Evolutionary conservation across 2,113 vertebrate species (phyloP).

Genomic region (Anguilla rostrata): DNA sequence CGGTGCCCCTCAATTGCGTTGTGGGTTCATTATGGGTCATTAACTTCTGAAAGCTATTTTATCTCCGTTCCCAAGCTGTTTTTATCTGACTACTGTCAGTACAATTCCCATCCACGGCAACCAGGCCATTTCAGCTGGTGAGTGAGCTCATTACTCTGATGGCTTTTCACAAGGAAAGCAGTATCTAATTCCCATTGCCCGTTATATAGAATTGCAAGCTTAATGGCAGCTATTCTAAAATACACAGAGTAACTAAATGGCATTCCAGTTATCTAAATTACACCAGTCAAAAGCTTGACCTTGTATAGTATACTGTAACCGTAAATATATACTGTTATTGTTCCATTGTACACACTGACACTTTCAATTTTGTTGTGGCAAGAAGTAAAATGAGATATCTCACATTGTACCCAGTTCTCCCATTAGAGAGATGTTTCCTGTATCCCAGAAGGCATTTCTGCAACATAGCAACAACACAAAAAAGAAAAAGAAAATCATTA

Average conservation of each 20-base stretch:
- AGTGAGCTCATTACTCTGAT: conserved; percentile 3
- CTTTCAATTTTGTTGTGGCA: background rate
- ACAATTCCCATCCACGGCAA: background rate
- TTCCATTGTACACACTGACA: background rate
- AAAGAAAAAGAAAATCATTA: background rate
- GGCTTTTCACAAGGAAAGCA: background rate
- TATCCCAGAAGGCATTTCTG: background rate
- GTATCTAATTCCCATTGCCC: background rate
- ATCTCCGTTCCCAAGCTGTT: background rate
- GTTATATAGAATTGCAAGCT: background rate
- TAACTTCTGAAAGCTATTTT: background rate
- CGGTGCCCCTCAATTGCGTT: background rate
- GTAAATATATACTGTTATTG: background rate
- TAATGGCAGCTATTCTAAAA: background rate
- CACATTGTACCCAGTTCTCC: background rate
- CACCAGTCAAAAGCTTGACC: background rate
- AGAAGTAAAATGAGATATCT: background rate
- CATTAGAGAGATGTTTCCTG: background rate
- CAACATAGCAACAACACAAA: background rate
- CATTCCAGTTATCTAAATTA: background rate
- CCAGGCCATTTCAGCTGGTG: background rate
- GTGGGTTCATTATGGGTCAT: background rate
- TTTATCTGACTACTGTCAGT: background rate
- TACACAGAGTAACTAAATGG: background rate
- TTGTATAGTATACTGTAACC: background rate